Percentiles rank a stretch among this genome's conserved stretches.
phyloP scores from a whole-genome alignment of 2,113 vertebrate genomes.

The Sebastes fasciatus region DNA sequence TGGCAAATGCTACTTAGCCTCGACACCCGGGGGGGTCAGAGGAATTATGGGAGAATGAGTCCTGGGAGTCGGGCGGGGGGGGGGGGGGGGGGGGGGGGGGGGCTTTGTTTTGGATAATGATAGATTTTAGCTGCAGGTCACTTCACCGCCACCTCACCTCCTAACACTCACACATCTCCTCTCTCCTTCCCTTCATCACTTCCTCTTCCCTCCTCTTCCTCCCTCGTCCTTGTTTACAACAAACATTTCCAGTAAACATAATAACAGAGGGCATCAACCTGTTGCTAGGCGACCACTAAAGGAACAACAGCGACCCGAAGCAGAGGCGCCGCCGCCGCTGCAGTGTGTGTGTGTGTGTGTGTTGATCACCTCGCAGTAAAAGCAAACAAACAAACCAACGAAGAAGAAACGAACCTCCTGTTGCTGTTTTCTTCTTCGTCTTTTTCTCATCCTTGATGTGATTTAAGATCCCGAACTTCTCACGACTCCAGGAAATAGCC shows the following conservation, averaged over 20 bases:
- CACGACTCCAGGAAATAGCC: neutral
- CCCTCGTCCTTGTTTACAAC: conserved; percentile 66
- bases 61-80: conserved; percentile 42
- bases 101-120: conserved; percentile 77
- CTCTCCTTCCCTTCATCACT: conserved; percentile 11
- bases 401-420: neutral
- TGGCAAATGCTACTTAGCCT: conserved; percentile 64
- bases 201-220: conserved; percentile 1
- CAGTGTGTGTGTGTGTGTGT: conserved; percentile 19
- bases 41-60: conserved; percentile 68
- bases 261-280: conserved; percentile 70
- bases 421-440: neutral
- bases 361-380: conserved; percentile 1
- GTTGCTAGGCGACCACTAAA: conserved; percentile 73
- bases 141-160: conserved; percentile 55
- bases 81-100: conserved; percentile 24
- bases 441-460: neutral
- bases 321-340: neutral
- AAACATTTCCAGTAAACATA: conserved; percentile 75
- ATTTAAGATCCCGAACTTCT: neutral
- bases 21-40: conserved; percentile 50
- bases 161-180: conserved; percentile 21
- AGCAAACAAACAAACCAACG: conserved; percentile 38
- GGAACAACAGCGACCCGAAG: conserved; percentile 39
- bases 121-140: conserved; percentile 65